Evolutionary conservation across 2,888 invertebrate species (phyloP), one percentile per base, ranked within the genome.

Genomic region (Pollenia amentaria): DNA sequence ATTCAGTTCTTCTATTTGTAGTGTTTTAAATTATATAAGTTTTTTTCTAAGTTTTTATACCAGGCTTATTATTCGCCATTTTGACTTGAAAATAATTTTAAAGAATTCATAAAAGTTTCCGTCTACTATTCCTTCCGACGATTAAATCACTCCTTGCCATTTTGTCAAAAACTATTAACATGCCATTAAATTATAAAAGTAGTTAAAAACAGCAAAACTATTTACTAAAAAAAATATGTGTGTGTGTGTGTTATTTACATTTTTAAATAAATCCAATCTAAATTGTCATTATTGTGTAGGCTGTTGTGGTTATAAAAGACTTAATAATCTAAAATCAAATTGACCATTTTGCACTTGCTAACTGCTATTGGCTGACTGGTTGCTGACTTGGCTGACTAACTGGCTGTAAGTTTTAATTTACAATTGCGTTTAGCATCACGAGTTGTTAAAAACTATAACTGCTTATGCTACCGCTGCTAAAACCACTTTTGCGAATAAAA

Each of bases 311-410:
- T 87, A 84, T 84, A 87, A 87, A 87, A 84, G 87, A 87, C 84
- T 87, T 81, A 87, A 87, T 87, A 87, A 87, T 87, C 87, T 87
- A 69, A 87, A 87, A 87, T 87, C 84, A 87, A 87, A 87, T 84
- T 87, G 87, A 87, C 87, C 84, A 81, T 84, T 87, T 87, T 87
- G 84, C 87, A 87, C 87, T 87, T 87, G 87, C 80, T 81, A 80
- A 84, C 87, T 81, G 84, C 82, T 73, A 73, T 79, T 76, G 72
- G 69, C 40, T 76, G 69, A 70, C 69, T 82, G 40, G 69, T 57
- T 69, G 57, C 67, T 65, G 53, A 73, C 69, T 51, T 48, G 65
- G 21, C 57, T 76, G 42, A 65, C 42, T 75, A 42, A 21, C 72
- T 77, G 85, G 77, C 62, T 72, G 70, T 73, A 69, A 29, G 44